Percentiles rank a stretch among this genome's conserved stretches.
Evolutionary conservation across 2,888 invertebrate species (phyloP).

Genomic region (Amphipyra berbera): DNA sequence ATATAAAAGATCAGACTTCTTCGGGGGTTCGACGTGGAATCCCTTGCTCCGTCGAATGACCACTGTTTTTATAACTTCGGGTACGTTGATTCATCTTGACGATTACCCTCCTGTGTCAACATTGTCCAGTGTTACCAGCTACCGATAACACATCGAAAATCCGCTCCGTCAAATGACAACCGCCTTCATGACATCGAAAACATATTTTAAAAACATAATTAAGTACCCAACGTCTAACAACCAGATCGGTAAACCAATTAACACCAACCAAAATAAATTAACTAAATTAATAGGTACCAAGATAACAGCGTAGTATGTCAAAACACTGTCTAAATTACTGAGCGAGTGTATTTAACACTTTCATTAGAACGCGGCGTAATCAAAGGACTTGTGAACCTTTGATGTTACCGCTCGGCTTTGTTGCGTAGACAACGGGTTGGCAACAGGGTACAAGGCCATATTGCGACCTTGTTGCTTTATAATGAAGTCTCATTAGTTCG

Average conservation of each 20-base stretch:
- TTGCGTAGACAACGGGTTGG: slow-evolving; percentile 34
- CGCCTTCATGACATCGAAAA: too few relatives aligned
- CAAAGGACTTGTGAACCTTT: slow-evolving; percentile 64
- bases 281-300: slow-evolving; percentile 31
- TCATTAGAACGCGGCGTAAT: slow-evolving; percentile 59
- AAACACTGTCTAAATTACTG: slow-evolving; percentile 38
- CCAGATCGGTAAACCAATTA: not conserved
- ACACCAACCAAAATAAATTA: slow-evolving; percentile 23
- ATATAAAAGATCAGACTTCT: too few relatives aligned
- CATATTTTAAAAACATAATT: too few relatives aligned
- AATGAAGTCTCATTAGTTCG: slow-evolving; percentile 38
- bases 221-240: not conserved
- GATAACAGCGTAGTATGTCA: slow-evolving; percentile 27
- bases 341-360: slow-evolving; percentile 55
- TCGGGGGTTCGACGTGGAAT: too few relatives aligned
- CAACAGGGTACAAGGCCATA: slow-evolving; percentile 36
- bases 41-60: too few relatives aligned
- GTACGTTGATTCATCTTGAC: too few relatives aligned
- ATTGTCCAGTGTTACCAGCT: too few relatives aligned
- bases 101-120: too few relatives aligned
- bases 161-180: too few relatives aligned
- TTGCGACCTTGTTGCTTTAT: slow-evolving; percentile 33
- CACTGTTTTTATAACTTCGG: too few relatives aligned
- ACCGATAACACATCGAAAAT: too few relatives aligned
- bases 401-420: slow-evolving; percentile 60